Base-by-base conservation (phyloP, 2,888 invertebrate genomes). In the Mesodorylaimus sp. region DNA sequence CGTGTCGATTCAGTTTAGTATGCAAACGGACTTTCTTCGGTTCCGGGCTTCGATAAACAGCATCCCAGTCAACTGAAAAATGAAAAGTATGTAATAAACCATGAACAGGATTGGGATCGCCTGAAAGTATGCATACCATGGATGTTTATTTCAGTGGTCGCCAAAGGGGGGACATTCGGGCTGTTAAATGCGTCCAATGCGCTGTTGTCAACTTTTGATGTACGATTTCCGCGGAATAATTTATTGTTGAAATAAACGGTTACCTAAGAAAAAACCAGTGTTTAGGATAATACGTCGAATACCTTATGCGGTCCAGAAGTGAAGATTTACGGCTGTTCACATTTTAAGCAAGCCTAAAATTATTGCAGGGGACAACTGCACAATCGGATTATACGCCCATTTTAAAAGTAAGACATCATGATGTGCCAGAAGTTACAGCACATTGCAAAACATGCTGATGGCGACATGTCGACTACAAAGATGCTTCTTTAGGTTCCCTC, bases 221-320 rank as follows among this genome's bases (percentile, higher is more conserved):
- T 79, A 53, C 88, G 71, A 70, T 93, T 93, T 1, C 93, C 95
- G 47, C 95, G 77, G 64, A 83, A 77, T 1, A 95, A 73, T 63
- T 81, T 80, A 62, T 82, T 80, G 29, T 83, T 82, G 66, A 95
- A 95, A 67, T 81, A 85, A 13, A 93, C 77, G 32, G 85, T 60
- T 7, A 72, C 69, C 68, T 68, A 52, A 13, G 54, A 54, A 54
- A 37, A 42, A 21, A 13, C 10, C 42, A 42, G 19, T 42, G 10
- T 36, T 36, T 36, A 10, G 10, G 36, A 36, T 36, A 36, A 10
- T 36, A 10, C 36, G n/a, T 10, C 36, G 10, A 36, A 36, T n/a
- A 10, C 10, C 36, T 10, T 36, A 36, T 36, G 10, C 36, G 10
- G 36, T n/a, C 10, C n/a, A 36, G n/a, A 36, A 36, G 10, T n/a